Percentiles rank a stretch among this genome's conserved stretches.
Conservation (phyloP, 2,888 invertebrate species). For the Rotaria sp. region DNA sequence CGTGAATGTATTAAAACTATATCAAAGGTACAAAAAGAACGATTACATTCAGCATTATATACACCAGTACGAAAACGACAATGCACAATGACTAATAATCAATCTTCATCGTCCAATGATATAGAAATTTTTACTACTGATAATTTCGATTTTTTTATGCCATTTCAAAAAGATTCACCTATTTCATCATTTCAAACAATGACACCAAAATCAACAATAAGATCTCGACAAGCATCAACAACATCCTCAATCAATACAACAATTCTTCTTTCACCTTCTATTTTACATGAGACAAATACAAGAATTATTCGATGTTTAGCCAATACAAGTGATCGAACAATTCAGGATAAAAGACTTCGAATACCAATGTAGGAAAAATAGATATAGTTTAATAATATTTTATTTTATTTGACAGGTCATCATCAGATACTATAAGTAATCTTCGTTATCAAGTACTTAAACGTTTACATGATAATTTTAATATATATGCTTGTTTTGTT, state of each 20-base stretch:
- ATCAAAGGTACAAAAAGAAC: not conserved
- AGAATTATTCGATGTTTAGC: not conserved
- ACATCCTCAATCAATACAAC: not conserved
- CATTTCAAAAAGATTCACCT: not conserved
- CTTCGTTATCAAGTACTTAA: not conserved
- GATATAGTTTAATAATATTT: not conserved
- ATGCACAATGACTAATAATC: not conserved
- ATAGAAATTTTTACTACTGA: not conserved
- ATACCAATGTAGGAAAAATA: not conserved
- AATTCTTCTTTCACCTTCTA: not conserved
- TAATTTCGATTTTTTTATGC: not conserved
- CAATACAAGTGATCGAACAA: not conserved
- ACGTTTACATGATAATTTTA: not conserved
- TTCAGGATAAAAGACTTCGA: not conserved
- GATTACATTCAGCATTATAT: not conserved
- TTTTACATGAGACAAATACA: not conserved
- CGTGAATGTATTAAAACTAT: too few species aligned
- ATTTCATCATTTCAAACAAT: too few species aligned
- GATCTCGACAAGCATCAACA: not conserved
- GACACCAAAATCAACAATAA: too few species aligned
- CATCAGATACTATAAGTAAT: not conserved
- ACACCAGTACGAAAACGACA: not conserved
- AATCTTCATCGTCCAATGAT: not conserved
- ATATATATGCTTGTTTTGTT: not conserved
- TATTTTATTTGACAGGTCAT: not conserved